Evolutionary conservation across 1,140 invertebrate genomes (phyloP).

Genomic region (Metaphire vulgaris): DNA sequence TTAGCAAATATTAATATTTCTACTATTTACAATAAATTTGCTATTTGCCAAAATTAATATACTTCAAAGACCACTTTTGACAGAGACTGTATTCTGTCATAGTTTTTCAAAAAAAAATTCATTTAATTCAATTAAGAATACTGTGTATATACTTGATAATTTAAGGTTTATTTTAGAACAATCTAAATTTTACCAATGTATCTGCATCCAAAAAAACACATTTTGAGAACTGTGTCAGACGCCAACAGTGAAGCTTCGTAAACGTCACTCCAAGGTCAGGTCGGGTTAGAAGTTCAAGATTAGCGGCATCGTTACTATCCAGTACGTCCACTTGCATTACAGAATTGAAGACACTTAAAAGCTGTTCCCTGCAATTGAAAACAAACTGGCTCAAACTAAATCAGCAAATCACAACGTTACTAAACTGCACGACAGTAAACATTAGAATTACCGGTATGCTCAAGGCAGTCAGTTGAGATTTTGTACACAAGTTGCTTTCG

Average conservation of each 20-base stretch:
- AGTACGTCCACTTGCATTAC: slow-evolving; percentile 48
- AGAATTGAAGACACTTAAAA: slow-evolving; percentile 45
- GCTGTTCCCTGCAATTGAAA: slow-evolving; percentile 39
- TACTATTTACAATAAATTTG: too few species aligned
- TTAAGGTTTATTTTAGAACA: too few species aligned
- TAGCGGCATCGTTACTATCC: slow-evolving; percentile 44
- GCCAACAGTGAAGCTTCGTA: slow-evolving; percentile 53
- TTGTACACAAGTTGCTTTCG: too few species aligned
- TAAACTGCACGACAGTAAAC: too few species aligned
- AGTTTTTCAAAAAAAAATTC: too few species aligned
- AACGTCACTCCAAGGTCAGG: slow-evolving; percentile 50
- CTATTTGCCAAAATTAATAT: background rate
- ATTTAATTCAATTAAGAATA: too few species aligned
- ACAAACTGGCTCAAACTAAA: slow-evolving; percentile 20
- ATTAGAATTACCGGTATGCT: too few species aligned
- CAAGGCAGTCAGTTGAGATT: too few species aligned
- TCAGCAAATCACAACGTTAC: slow-evolving; percentile 5
- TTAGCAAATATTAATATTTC: too few species aligned
- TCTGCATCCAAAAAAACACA: slow-evolving; percentile 54
- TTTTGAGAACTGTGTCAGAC: slow-evolving; percentile 52
- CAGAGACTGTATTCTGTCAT: background rate
- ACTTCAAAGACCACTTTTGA: background rate
- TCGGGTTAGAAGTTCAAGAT: slow-evolving; percentile 45
- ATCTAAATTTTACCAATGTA: too few species aligned
- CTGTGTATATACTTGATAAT: too few species aligned